Conservation (phyloP, 2,888 invertebrate genomes). For the Drosophila subquinaria region DNA sequence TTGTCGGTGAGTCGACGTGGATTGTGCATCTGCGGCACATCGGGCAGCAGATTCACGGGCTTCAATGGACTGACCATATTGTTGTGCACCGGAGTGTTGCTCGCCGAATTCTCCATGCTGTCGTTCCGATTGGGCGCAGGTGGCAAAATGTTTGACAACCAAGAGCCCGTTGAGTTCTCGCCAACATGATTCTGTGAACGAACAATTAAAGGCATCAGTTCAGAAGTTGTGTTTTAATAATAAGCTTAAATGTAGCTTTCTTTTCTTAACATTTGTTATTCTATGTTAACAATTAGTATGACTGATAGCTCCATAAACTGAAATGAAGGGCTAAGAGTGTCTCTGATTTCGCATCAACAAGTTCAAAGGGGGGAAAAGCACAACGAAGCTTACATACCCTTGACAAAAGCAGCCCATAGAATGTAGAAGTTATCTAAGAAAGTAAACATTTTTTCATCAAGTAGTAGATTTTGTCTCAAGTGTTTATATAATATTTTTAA, state of each 20-base stretch:
- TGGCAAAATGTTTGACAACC: slow-evolving; percentile 87
- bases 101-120: slow-evolving; percentile 85
- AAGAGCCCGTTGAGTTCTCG: slow-evolving; percentile 79
- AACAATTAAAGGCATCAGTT: not conserved
- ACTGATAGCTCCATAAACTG: slow-evolving; percentile 4
- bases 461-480: no score
- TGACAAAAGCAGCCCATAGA: slow-evolving; percentile 48
- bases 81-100: slow-evolving; percentile 86
- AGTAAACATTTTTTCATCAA: not conserved
- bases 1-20: slow-evolving; percentile 94
- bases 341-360: not conserved
- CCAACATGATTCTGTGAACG: slow-evolving; percentile 79
- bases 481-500: no score
- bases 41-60: slow-evolving; percentile 96
- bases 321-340: slow-evolving; percentile 4
- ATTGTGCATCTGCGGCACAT: slow-evolving; percentile 91
- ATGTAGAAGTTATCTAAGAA: slow-evolving; percentile 46
- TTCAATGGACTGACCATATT: slow-evolving; percentile 90
- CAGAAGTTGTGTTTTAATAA: not conserved
- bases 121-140: slow-evolving; percentile 84
- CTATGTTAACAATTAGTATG: slow-evolving; percentile 29
- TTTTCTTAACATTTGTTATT: not conserved
- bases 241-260: not conserved
- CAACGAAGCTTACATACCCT: slow-evolving; percentile 47
- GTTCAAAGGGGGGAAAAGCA: slow-evolving; percentile 16